Conservation (phyloP, 2,888 invertebrate species). For the Eulithis prunata region DNA sequence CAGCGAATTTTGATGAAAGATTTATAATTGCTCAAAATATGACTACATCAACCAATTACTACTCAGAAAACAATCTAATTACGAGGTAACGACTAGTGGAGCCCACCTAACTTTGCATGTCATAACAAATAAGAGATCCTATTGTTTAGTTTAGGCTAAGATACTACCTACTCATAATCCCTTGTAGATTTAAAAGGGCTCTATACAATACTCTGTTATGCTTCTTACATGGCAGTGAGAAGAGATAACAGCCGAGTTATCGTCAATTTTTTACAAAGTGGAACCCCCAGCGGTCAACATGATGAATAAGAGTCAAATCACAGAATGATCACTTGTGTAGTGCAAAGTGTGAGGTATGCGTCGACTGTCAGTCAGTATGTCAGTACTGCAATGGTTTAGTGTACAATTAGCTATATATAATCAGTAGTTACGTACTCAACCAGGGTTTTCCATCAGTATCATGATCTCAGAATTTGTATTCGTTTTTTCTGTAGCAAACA, state of each 20-base stretch:
- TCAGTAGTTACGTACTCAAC: conserved; percentile 2
- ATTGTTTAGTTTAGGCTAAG: too few relatives aligned
- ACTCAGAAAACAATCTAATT: not conserved
- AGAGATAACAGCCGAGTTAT: too few relatives aligned
- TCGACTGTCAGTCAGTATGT: conserved; percentile 1
- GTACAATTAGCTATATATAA: conserved; percentile 4
- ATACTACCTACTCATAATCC: too few relatives aligned
- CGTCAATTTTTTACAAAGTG: too few relatives aligned
- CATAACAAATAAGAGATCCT: too few relatives aligned
- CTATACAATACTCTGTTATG: too few relatives aligned
- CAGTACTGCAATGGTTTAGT: not conserved
- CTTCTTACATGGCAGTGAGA: too few relatives aligned
- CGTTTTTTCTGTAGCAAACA: conserved; percentile 28
- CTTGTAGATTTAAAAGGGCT: too few relatives aligned
- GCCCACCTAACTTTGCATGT: not conserved
- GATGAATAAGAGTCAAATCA: too few relatives aligned
- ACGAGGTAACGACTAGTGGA: not conserved
- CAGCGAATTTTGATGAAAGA: not conserved
- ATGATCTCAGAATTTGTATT: conserved; percentile 50
- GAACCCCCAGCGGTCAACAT: too few relatives aligned
- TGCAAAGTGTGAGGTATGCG: too few relatives aligned
- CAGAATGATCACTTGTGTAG: too few relatives aligned
- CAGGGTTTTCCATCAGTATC: conserved; percentile 50
- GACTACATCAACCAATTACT: not conserved
- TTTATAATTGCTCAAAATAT: not conserved